These are phyloP conservation scores for Chinchilla lanigera DNA, from an alignment of 2,113 vertebrate genomes.

Conservation along the genomic window DNA sequence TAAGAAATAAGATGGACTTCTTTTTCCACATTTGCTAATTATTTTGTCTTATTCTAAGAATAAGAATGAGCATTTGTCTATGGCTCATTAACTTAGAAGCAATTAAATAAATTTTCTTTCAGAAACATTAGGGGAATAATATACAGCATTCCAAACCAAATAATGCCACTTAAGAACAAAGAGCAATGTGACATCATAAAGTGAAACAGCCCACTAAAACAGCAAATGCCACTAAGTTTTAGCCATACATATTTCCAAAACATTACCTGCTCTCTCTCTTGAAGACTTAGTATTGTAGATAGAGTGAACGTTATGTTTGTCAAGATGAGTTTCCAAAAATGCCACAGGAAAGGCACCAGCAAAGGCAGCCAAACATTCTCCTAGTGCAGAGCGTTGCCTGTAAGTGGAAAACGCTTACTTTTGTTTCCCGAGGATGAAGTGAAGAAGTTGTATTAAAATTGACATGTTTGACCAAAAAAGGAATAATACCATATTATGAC, in stretches of 20 bases:
- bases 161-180: neutral
- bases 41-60: neutral
- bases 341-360: conserved; percentile 96
- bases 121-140: neutral
- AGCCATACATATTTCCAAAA: neutral
- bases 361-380: conserved; percentile 96
- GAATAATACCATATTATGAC: neutral
- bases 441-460: neutral
- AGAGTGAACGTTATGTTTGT: conserved; percentile 94
- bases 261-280: conserved; percentile 91
- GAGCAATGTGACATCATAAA: neutral
- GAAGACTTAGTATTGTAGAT: conserved; percentile 94
- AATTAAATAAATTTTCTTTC: conserved; percentile 13
- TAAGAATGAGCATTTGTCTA: neutral
- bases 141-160: neutral
- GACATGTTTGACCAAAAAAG: neutral
- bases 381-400: conserved; percentile 95
- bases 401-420: conserved; percentile 15
- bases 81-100: neutral
- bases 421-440: neutral
- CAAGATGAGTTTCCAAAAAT: conserved; percentile 95
- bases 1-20: neutral
- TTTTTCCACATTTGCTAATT: neutral
- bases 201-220: neutral
- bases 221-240: too few species aligned